These are phyloP conservation scores for Scaptomyza graminum DNA, from an alignment of 1,140 invertebrate genomes.

Conservation along the genomic window DNA sequence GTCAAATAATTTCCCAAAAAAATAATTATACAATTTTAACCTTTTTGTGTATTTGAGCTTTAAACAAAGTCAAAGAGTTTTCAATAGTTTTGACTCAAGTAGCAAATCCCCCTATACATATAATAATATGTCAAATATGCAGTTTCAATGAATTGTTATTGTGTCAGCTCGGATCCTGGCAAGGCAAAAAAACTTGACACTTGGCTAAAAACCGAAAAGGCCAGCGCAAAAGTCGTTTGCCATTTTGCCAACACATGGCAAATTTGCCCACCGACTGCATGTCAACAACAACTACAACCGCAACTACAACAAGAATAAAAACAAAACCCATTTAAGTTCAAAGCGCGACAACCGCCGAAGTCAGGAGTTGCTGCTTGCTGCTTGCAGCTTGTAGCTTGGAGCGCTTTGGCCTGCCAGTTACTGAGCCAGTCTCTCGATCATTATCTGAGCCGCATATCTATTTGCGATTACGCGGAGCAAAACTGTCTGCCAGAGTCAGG, in stretches of 20 bases:
- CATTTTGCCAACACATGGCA: slow-evolving; percentile 75
- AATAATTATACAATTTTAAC: too few species aligned
- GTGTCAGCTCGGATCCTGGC: slow-evolving; percentile 32
- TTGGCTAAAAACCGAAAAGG: slow-evolving; percentile 21
- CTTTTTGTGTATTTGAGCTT: too few species aligned
- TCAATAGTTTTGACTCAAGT: too few species aligned
- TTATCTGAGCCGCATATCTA: slow-evolving; percentile 78
- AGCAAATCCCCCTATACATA: background rate
- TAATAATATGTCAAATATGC: background rate
- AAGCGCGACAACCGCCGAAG: slow-evolving; percentile 73
- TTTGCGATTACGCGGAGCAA: slow-evolving; percentile 58
- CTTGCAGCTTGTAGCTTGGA: background rate
- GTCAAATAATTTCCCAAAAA: too few species aligned
- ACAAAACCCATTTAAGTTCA: slow-evolving; percentile 76
- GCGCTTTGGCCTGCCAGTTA: background rate
- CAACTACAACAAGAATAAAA: slow-evolving; percentile 32
- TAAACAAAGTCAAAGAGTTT: too few species aligned
- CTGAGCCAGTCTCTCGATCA: slow-evolving; percentile 55
- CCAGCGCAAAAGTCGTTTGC: slow-evolving; percentile 49
- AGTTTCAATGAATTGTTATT: slow-evolving; percentile 22
- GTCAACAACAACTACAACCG: slow-evolving; percentile 35
- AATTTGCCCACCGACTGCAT: slow-evolving; percentile 67
- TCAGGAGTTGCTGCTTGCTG: slow-evolving; percentile 21
- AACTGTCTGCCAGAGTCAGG: background rate
- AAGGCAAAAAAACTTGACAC: slow-evolving; percentile 52